Conservation (phyloP, 2,797 vertebrate species). For the Myripristis jacobus region DNA sequence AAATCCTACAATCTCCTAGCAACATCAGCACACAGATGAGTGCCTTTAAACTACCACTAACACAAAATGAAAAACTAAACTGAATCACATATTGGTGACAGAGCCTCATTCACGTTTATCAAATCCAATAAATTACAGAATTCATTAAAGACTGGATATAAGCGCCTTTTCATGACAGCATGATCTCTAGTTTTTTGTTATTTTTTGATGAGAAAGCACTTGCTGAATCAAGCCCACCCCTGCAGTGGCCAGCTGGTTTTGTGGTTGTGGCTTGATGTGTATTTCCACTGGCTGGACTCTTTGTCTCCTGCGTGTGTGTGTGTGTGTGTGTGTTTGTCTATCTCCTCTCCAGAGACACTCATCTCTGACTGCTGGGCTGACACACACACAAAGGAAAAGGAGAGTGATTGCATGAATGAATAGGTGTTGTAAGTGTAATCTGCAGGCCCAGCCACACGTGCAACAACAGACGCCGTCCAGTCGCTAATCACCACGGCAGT, state of each 20-base stretch:
- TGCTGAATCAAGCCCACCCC: constrained; percentile 36
- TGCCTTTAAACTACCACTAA: no score
- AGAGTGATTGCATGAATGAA: constrained; percentile 69
- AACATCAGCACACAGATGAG: no score
- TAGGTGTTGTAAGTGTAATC: constrained; percentile 68
- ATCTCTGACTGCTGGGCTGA: constrained; percentile 75
- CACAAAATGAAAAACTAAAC: no score
- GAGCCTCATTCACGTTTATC: background rate
- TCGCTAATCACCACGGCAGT: constrained; percentile 16
- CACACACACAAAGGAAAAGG: constrained; percentile 72
- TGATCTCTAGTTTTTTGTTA: constrained; percentile 1
- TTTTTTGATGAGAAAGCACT: constrained; percentile 39
- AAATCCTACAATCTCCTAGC: no score
- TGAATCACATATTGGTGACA: no score
- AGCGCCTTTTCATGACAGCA: constrained; percentile 2
- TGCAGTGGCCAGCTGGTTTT: constrained; percentile 67
- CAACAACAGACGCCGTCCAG: constrained; percentile 49
- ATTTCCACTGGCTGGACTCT: constrained; percentile 62
- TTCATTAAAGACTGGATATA: background rate
- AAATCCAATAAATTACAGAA: background rate
- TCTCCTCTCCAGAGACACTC: constrained; percentile 71
- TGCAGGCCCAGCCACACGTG: constrained; percentile 56
- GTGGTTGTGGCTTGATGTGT: constrained; percentile 54
- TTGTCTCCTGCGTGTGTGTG: no score
- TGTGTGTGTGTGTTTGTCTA: constrained; percentile 67